Evolutionary conservation across 2,888 invertebrate genomes (phyloP), one percentile per base, ranked within the genome.

Genomic region (Frankliniella fusca): DNA sequence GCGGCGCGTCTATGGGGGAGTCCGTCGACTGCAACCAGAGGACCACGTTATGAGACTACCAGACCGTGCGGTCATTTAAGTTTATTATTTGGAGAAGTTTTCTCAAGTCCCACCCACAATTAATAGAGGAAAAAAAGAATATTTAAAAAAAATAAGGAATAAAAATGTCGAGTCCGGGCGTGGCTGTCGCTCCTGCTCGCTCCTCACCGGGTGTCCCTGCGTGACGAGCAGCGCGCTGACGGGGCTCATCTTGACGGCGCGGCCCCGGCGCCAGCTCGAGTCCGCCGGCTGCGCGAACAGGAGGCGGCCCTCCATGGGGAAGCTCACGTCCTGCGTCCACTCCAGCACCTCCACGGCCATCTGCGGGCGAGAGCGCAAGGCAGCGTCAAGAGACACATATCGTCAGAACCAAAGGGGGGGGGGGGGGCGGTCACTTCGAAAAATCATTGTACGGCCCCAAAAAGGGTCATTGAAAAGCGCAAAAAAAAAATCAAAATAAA

Each of bases 341-440:
- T 97, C 97, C 85, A 98, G 89, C 9, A 96, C 93, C 87, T 98
- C 97, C 84, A 97, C 94, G 82, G 97, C 97, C 92, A 97, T 94
- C 92, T 92, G 85, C 49, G 80, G 50, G 82, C 61, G 38, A 38
- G 38, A 38, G 38, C 38, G 38, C 38, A 2, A 5, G 38, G 38
- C 38, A 38, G 38, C 38, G 38, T 38, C 38, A 38, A 5, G 3
- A 38, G 38, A 2, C 38, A 38, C 2, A 38, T 38, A 38, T 38
- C 5, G 38, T 5, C 38, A 38, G 38, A 38, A 38, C 38, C n/a
- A n/a, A n/a, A n/a, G n/a, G n/a, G n/a, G n/a, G n/a, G n/a, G n/a
- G n/a, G n/a, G n/a, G n/a, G n/a, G n/a, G n/a, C n/a, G n/a, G n/a
- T n/a, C n/a, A n/a, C n/a, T n/a, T n/a, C n/a, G n/a, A n/a, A n/a